Evolutionary conservation across 2,113 vertebrate genomes (phyloP).

Genomic region (Xiphophorus couchianus): DNA sequence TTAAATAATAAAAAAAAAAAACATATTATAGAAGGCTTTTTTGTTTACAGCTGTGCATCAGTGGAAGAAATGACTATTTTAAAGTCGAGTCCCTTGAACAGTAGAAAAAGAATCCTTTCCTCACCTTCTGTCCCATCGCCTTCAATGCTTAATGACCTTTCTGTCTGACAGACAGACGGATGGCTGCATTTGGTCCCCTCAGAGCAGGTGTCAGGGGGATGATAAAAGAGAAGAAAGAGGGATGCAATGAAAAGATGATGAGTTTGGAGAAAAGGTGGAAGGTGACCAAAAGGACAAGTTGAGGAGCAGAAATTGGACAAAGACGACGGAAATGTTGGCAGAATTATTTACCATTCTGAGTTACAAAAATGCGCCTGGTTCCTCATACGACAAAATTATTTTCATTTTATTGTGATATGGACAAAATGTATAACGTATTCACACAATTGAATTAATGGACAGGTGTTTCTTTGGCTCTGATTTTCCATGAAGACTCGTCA

Average conservation of each 20-base stretch:
- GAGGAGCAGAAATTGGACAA: constrained; percentile 31
- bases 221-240: constrained; percentile 56
- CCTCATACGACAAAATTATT: neutral
- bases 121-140: constrained; percentile 42
- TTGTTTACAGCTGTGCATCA: neutral
- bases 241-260: constrained; percentile 54
- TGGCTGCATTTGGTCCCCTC: constrained; percentile 71
- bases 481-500: neutral
- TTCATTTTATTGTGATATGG: neutral
- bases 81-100: constrained; percentile 12
- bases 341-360: neutral
- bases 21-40: neutral
- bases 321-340: constrained; percentile 22
- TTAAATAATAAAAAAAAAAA: neutral
- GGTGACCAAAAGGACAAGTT: constrained; percentile 33
- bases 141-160: constrained; percentile 76
- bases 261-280: constrained; percentile 52
- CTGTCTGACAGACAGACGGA: constrained; percentile 75
- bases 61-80: neutral
- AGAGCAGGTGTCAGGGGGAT: constrained; percentile 53
- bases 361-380: neutral
- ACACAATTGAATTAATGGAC: neutral
- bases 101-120: constrained; percentile 43
- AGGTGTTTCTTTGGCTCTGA: neutral
- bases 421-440: neutral